Conservation (phyloP, 2,888 invertebrate genomes). For the Syrphus vitripennis region DNA sequence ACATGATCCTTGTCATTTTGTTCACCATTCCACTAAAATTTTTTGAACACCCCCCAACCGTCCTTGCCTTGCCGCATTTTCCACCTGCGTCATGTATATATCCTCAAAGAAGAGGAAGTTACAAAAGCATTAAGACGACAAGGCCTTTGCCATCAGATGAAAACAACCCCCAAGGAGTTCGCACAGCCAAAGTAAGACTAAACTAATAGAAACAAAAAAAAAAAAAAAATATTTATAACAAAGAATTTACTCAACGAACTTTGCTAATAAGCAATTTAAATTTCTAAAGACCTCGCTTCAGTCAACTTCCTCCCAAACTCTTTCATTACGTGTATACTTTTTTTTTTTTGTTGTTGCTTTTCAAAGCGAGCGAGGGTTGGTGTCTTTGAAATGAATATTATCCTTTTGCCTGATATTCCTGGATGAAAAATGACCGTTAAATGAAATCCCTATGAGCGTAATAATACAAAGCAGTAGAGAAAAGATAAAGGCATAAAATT, state of each 20-base stretch:
- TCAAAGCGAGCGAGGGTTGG: slow-evolving; percentile 5
- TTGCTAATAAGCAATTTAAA: slow-evolving; percentile 71
- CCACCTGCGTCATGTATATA: slow-evolving; percentile 26
- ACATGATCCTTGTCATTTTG: slow-evolving; percentile 49
- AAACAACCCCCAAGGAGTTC: slow-evolving; percentile 31
- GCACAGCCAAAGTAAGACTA: slow-evolving; percentile 14
- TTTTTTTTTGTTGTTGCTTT: background rate
- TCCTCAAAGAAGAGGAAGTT: slow-evolving; percentile 18
- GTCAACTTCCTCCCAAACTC: slow-evolving; percentile 55
- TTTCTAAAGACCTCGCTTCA: slow-evolving; percentile 58
- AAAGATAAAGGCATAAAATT: slow-evolving; percentile 52
- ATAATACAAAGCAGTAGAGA: slow-evolving; percentile 42
- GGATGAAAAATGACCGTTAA: slow-evolving; percentile 66
- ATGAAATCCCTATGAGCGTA: slow-evolving; percentile 53
- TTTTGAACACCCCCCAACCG: background rate
- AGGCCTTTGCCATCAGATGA: background rate
- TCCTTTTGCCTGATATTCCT: slow-evolving; percentile 19
- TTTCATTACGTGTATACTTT: slow-evolving; percentile 24
- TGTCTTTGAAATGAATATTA: slow-evolving; percentile 46
- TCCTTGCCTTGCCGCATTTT: background rate
- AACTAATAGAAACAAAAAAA: background rate
- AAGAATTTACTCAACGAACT: slow-evolving; percentile 56
- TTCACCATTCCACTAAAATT: background rate
- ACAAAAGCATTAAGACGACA: slow-evolving; percentile 35
- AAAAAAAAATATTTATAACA: background rate